Evolutionary conservation across 2,113 vertebrate genomes (phyloP), one percentile per base, ranked within the genome.

Genomic region (Probosciger aterrimus): DNA sequence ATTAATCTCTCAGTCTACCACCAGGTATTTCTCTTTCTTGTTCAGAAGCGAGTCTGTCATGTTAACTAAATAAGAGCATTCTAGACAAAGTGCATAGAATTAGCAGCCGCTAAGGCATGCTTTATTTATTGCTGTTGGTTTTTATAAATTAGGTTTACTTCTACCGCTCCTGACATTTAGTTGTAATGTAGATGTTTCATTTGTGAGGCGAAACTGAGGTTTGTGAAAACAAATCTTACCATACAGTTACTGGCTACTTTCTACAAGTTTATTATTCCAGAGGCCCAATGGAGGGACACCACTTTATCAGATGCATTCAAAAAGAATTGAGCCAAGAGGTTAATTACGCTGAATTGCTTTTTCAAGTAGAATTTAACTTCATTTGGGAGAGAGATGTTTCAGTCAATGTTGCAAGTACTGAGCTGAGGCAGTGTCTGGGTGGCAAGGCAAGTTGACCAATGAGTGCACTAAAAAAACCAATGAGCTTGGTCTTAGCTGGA

Each of bases 331-430:
- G 33, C 20, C 47, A 92, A 95, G 50, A 83, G 39, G 82, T 90
- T 90, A 95, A 96, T 94, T 82, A 52, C 41, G 4, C 71, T 88
- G 82, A 73, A 93, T 82, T 88, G 60, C 71, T 85, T 94, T 96
- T 92, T 86, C 52, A 63, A 95, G 68, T 84, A 75, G 68, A 95
- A 84, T 90, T 92, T 86, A 67, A 83, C 82, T 82, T 94, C 23
- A 37, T 20, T 64, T 33, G 7, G 35, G 30, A 64, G 49, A 86
- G 33, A 69, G 65, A 41, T 88, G 64, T 92, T 95, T 92, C 47
- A 57, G 69, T 92, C 90, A 86, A 57, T 88, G 80, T 35, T 88
- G 69, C 0, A 7, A 71, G 31, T 86, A 93, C 78, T 71, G 86
- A 90, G 69, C 92, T 83, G 73, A 86, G 79, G 68, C 64, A 93